Conservation (phyloP, 2,113 vertebrate genomes). For the Salvator merianae region DNA sequence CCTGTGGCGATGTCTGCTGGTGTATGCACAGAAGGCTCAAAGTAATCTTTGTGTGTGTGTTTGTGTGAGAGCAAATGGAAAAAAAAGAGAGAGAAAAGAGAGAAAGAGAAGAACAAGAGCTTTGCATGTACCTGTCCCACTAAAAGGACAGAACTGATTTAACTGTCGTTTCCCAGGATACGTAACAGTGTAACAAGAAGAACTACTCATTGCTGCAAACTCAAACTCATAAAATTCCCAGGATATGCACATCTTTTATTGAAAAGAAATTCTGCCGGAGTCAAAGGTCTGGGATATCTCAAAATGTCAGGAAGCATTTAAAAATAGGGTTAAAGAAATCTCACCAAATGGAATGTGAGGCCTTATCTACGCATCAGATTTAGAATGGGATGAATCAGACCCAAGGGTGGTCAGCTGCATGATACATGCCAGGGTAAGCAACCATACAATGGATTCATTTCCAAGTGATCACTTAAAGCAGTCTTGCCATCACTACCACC, state of each 20-base stretch:
- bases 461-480: not conserved
- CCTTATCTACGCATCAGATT: no score
- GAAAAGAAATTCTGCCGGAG: not conserved
- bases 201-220: not conserved
- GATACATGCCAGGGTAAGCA: no score
- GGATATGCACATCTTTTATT: not conserved
- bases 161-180: not conserved
- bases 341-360: not conserved
- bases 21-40: not conserved
- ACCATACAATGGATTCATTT: not conserved
- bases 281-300: conserved; percentile 2
- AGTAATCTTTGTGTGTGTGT: conserved; percentile 6
- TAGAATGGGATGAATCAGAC: no score
- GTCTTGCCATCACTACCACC: no score
- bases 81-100: not conserved
- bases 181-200: not conserved
- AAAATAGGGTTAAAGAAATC: not conserved
- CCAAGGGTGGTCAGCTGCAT: not conserved
- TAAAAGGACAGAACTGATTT: not conserved
- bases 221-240: conserved; percentile 1
- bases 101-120: conserved; percentile 13
- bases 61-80: conserved; percentile 1
- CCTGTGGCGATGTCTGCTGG: conserved; percentile 56
- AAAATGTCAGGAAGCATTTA: not conserved
- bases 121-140: conserved; percentile 37